Percentiles rank a stretch among this genome's conserved stretches.
These are phyloP conservation scores for Dysdera silvatica DNA, from an alignment of 1,140 invertebrate genomes.

Conservation along the genomic window DNA sequence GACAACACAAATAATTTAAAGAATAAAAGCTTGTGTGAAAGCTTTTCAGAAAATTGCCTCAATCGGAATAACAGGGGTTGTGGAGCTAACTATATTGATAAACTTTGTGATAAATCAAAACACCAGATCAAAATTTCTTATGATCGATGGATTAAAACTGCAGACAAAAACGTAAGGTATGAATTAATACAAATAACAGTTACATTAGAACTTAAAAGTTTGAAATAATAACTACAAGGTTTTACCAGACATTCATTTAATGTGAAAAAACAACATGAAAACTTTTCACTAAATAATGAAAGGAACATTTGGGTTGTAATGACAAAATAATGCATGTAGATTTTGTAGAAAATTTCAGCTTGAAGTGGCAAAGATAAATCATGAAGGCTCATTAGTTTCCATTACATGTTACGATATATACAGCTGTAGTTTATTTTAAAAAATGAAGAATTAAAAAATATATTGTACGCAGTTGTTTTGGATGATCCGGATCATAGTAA, in stretches of 20 bases:
- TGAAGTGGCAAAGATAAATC: not conserved
- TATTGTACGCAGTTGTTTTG: not conserved
- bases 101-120: too few relatives aligned
- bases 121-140: too few relatives aligned
- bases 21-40: too few relatives aligned
- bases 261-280: not conserved
- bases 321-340: not conserved
- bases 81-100: too few relatives aligned
- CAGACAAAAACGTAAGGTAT: too few relatives aligned
- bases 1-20: too few relatives aligned
- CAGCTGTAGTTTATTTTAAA: not conserved
- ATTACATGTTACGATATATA: not conserved
- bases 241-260: not conserved
- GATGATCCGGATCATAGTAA: not conserved
- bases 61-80: too few relatives aligned
- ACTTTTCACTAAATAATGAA: not conserved
- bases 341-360: not conserved
- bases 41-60: too few relatives aligned
- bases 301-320: not conserved
- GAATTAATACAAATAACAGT: too few relatives aligned
- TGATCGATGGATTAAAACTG: too few relatives aligned
- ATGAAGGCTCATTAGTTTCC: not conserved
- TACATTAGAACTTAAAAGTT: too few relatives aligned
- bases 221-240: too few relatives aligned
- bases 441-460: not conserved